phyloP scores from a whole-genome alignment of 2,888 invertebrate genomes.

The Ichneumoninae sp. region DNA sequence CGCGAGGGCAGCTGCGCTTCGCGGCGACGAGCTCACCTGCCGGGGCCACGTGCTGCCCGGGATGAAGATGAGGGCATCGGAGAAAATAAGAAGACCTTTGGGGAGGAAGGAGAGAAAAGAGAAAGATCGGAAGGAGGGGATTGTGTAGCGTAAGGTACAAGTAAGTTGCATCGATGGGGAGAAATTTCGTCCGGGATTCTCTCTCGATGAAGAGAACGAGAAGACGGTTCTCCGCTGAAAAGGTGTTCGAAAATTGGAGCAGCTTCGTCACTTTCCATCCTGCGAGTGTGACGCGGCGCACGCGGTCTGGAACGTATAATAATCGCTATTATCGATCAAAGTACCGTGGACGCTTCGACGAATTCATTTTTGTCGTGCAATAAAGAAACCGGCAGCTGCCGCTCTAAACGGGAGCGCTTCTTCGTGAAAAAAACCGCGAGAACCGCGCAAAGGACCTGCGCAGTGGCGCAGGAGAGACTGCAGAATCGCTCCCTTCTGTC shows the following conservation, averaged over 20 bases:
- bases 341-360: conserved; percentile 23
- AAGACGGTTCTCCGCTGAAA: neutral
- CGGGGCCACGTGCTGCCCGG: conserved; percentile 65
- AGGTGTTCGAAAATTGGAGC: conserved; percentile 28
- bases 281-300: conserved; percentile 6
- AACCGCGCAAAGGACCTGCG: neutral
- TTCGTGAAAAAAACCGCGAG: conserved; percentile 56
- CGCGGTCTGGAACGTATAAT: neutral
- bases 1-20: conserved; percentile 65
- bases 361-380: conserved; percentile 36
- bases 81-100: conserved; percentile 40
- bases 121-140: conserved; percentile 32
- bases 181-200: conserved; percentile 9
- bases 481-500: conserved; percentile 32
- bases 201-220: conserved; percentile 2
- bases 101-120: conserved; percentile 29
- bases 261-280: conserved; percentile 28
- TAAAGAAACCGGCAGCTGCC: conserved; percentile 46
- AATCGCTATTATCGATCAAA: conserved; percentile 37
- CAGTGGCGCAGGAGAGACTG: neutral
- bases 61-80: conserved; percentile 54
- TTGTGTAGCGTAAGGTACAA: conserved; percentile 13
- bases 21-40: conserved; percentile 57
- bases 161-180: conserved; percentile 12
- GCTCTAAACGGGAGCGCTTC: conserved; percentile 53